phyloP scores from a whole-genome alignment of 2,888 invertebrate species.

The Perithous albicinctus region DNA sequence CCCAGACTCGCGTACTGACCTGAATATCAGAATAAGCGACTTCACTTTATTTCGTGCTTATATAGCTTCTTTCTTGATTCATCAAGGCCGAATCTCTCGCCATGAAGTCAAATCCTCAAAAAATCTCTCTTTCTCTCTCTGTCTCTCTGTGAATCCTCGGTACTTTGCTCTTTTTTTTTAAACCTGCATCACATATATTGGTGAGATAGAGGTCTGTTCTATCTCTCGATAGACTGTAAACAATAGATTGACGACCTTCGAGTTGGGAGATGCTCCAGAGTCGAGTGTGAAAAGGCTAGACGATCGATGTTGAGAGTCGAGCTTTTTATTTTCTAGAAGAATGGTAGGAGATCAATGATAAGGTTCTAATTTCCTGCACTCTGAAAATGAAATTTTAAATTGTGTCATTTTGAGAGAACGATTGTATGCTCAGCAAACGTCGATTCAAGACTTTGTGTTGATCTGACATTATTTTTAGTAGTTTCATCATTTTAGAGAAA shows the following conservation, averaged over 20 bases:
- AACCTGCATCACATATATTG: slow-evolving; percentile 1
- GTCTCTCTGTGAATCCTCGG: slow-evolving; percentile 11
- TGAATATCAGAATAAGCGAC: slow-evolving; percentile 61
- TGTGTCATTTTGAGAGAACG: neutral
- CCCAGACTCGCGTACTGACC: slow-evolving; percentile 92
- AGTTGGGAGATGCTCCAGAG: slow-evolving; percentile 31
- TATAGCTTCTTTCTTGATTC: neutral
- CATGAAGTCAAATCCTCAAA: slow-evolving; percentile 5
- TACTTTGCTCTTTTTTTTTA: slow-evolving; percentile 21
- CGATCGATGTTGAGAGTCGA: slow-evolving; percentile 46
- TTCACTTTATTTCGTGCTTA: neutral
- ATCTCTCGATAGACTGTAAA: slow-evolving; percentile 47
- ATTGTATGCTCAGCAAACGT: no score
- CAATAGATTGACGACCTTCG: slow-evolving; percentile 59
- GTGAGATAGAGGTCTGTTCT: neutral
- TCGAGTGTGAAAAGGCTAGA: slow-evolving; percentile 30
- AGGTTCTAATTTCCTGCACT: neutral
- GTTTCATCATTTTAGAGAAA: no score
- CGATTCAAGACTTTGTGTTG: no score
- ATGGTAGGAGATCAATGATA: neutral
- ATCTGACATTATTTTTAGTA: no score
- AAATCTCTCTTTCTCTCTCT: no score
- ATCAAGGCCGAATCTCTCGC: slow-evolving; percentile 6
- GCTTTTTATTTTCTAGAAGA: slow-evolving; percentile 25
- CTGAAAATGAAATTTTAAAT: no score